Evolutionary conservation across 2,113 vertebrate species (phyloP).

Genomic region (Corythornis cristatus): DNA sequence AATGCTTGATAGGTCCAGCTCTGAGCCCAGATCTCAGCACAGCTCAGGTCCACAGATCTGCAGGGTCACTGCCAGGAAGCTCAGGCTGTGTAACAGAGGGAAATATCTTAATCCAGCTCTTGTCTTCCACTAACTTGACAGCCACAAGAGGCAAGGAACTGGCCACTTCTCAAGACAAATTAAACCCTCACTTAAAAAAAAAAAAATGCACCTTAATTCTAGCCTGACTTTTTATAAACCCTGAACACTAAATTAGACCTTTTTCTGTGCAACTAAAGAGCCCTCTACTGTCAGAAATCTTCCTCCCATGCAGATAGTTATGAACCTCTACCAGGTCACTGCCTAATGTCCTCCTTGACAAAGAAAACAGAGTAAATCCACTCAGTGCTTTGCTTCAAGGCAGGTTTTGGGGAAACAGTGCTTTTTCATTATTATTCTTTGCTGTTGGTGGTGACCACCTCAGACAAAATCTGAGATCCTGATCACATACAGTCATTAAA

Average conservation of each 20-base stretch:
- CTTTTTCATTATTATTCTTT: neutral
- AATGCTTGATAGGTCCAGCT: neutral
- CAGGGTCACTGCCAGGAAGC: neutral
- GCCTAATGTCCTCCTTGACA: neutral
- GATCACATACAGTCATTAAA: neutral
- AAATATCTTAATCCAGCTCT: neutral
- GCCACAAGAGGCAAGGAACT: neutral
- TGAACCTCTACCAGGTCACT: neutral
- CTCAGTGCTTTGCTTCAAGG: neutral
- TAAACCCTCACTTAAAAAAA: neutral
- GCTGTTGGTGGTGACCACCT: neutral
- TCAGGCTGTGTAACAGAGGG: neutral
- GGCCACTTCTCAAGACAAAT: neutral
- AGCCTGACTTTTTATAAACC: neutral
- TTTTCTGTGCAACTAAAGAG: neutral
- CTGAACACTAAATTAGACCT: neutral
- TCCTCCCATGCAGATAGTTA: neutral
- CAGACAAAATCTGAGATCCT: neutral
- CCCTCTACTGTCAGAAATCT: neutral
- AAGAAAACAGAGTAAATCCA: neutral
- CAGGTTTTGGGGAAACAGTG: neutral
- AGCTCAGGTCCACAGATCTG: neutral
- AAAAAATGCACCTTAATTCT: neutral
- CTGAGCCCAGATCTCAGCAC: neutral
- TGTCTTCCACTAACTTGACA: neutral